phyloP scores from a whole-genome alignment of 2,888 invertebrate species.

The Tetragnatha montana region DNA sequence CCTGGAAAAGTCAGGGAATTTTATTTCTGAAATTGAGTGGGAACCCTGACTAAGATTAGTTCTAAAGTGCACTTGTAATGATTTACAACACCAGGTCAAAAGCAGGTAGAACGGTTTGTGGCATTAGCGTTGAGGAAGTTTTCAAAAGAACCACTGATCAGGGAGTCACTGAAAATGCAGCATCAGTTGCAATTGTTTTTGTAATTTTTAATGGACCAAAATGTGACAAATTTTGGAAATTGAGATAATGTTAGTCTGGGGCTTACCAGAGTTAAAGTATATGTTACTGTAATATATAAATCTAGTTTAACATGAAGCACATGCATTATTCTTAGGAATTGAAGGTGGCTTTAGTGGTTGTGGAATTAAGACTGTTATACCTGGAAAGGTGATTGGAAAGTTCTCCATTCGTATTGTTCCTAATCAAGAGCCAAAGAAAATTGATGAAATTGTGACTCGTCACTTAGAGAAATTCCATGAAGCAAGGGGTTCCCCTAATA shows the following conservation, averaged over 20 bases:
- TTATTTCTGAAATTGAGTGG: too few species aligned
- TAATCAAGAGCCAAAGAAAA: constrained; percentile 88
- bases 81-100: too few species aligned
- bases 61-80: too few species aligned
- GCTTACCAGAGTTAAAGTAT: too few species aligned
- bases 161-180: too few species aligned
- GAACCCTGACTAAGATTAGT: too few species aligned
- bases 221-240: not conserved
- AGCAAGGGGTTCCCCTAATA: constrained; percentile 88
- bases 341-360: constrained; percentile 95
- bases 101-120: too few species aligned
- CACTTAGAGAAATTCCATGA: constrained; percentile 87
- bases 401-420: constrained; percentile 98
- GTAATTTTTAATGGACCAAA: not conserved
- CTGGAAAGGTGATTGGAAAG: constrained; percentile 94
- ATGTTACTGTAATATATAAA: not conserved
- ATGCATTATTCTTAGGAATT: constrained; percentile 79
- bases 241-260: not conserved
- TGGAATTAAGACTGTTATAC: constrained; percentile 96
- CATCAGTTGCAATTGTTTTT: too few species aligned
- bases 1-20: too few species aligned
- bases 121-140: too few species aligned
- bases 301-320: constrained; percentile 1
- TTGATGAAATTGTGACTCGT: constrained; percentile 86
- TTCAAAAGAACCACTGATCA: too few species aligned